These are phyloP conservation scores for Carabus problematicus DNA, from an alignment of 2,888 invertebrate species.

Conservation along the genomic window DNA sequence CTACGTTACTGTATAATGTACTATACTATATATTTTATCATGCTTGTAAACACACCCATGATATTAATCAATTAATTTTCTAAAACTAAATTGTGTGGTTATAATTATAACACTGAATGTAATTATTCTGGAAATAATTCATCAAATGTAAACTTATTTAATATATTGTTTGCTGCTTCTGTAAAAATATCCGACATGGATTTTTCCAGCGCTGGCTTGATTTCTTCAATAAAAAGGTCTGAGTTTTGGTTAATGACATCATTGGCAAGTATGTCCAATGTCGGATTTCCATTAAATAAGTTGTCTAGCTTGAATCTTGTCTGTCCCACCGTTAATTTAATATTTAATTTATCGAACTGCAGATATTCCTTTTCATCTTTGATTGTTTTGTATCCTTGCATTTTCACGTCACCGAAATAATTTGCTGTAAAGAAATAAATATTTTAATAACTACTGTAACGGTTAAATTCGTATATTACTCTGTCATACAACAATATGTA, in stretches of 20 bases:
- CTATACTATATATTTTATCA: too few species aligned
- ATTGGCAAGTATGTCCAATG: constrained; percentile 71
- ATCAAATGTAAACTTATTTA: constrained; percentile 71
- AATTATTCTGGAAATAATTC: constrained; percentile 68
- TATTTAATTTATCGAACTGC: constrained; percentile 69
- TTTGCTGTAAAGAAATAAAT: constrained; percentile 63
- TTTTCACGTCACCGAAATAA: constrained; percentile 69
- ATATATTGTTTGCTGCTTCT: constrained; percentile 74
- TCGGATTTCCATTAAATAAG: constrained; percentile 71
- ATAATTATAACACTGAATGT: not conserved
- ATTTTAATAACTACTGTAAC: constrained; percentile 8
- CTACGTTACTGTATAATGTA: too few species aligned
- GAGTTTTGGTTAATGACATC: constrained; percentile 73
- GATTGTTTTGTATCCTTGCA: constrained; percentile 67
- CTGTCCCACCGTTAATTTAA: constrained; percentile 67
- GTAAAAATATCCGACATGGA: constrained; percentile 71
- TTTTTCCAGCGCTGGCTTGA: constrained; percentile 70
- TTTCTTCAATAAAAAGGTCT: constrained; percentile 71
- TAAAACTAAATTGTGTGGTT: not conserved
- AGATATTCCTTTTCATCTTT: constrained; percentile 64
- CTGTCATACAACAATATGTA: constrained; percentile 1
- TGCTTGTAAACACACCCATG: not conserved
- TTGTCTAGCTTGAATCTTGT: constrained; percentile 69
- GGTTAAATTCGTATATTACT: not conserved
- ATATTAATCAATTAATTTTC: not conserved